Evolutionary conservation across 2,113 vertebrate genomes (phyloP).

Genomic region (Gorilla gorilla): DNA sequence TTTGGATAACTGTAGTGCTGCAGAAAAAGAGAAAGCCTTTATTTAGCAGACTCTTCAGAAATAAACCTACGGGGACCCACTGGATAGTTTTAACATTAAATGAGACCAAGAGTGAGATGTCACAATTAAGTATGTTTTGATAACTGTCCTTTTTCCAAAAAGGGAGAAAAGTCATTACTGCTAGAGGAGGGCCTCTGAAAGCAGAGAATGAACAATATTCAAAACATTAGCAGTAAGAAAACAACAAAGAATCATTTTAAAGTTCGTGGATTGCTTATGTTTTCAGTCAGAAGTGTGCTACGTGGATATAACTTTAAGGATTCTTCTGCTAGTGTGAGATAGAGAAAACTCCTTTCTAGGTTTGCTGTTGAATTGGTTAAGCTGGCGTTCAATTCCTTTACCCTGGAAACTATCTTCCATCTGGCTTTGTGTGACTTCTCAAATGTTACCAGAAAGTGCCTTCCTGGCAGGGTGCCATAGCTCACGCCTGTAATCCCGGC

Average conservation of each 20-base stretch:
- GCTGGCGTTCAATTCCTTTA: neutral
- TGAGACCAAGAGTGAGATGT: neutral
- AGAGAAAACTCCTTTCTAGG: neutral
- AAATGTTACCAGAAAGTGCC: neutral
- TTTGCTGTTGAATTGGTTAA: slow-evolving; percentile 13
- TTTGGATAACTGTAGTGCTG: slow-evolving; percentile 98
- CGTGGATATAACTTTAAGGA: neutral
- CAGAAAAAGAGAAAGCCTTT: slow-evolving; percentile 59
- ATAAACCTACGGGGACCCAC: neutral
- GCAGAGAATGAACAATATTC: neutral
- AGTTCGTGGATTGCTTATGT: neutral
- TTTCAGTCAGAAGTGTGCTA: neutral
- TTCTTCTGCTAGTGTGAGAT: neutral
- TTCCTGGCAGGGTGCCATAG: too few species aligned
- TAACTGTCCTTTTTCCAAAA: slow-evolving; percentile 9
- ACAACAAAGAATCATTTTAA: neutral
- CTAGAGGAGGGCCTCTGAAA: neutral
- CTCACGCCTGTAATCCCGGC: too few species aligned
- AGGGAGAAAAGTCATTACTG: neutral
- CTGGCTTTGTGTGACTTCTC: neutral
- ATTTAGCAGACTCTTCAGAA: slow-evolving; percentile 20
- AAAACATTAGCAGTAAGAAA: neutral
- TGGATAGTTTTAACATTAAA: neutral
- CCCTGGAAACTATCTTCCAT: neutral
- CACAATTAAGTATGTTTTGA: neutral